A percentile compares a stretch with the other conserved stretches of the same genome.
phyloP scores from a whole-genome alignment of 2,113 vertebrate genomes.

The Perca fluviatilis region DNA sequence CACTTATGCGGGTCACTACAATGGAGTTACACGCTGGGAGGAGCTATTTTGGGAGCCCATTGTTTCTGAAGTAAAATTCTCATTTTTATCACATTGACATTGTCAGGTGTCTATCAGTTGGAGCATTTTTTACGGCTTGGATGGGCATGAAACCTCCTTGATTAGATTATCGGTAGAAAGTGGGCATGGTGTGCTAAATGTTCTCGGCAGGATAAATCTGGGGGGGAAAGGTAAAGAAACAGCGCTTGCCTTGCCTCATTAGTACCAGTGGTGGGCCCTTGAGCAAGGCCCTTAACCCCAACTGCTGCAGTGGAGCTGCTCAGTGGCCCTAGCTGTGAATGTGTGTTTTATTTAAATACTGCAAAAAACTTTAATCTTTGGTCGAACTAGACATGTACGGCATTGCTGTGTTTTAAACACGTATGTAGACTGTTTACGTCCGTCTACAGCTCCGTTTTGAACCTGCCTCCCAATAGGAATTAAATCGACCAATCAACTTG shows the following conservation, averaged over 20 bases:
- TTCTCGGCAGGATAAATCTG: not conserved
- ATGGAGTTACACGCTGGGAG: not conserved
- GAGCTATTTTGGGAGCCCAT: not conserved
- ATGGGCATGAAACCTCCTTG: not conserved
- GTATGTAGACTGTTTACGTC: not conserved
- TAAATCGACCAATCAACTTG: slow-evolving; percentile 1
- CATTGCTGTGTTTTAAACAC: not conserved
- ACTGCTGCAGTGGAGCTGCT: not conserved
- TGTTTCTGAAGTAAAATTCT: not conserved
- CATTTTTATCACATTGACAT: not conserved
- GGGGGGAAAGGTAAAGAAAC: not conserved
- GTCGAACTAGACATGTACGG: not conserved
- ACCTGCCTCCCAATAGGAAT: not conserved
- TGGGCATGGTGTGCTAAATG: not conserved
- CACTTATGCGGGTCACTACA: not conserved
- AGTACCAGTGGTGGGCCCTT: not conserved
- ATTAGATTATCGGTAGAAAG: not conserved
- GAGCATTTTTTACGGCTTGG: not conserved
- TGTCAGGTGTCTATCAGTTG: not conserved
- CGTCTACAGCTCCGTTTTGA: not conserved
- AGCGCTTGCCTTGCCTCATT: slow-evolving; percentile 2
- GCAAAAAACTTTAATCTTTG: not conserved
- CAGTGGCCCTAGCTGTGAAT: not conserved
- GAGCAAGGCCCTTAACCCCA: not conserved
- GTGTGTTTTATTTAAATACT: not conserved